Evolutionary conservation across 2,888 invertebrate genomes (phyloP), one percentile per base, ranked within the genome.

Genomic region (Seladonia tumulorum): DNA sequence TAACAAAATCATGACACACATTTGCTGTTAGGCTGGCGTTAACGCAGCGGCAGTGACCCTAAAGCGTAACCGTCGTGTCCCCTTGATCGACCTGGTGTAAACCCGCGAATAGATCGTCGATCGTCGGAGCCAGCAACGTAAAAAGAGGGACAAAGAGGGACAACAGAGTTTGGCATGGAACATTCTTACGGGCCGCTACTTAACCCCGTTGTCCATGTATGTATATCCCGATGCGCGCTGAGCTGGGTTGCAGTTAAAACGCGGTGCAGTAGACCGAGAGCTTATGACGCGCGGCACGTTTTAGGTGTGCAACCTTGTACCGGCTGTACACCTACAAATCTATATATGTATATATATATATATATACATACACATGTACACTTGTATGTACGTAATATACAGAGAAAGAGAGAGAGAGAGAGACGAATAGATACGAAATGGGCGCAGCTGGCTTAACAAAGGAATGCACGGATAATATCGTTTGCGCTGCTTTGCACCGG

Each of bases 361-460:
- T 16, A 39, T 42, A 42, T 16, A 39, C 16, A 73, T 39, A 5
- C 5, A 14, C 25, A 60, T 5, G 25, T 25, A 29, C 16, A 60
- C 2, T 1, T 25, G 5, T 14, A 29, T 63, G 2, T 7, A 29
- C 16, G n/a, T 57, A 57, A n/a, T 57, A n/a, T 12, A n/a, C n/a
- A n/a, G 57, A n/a, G n/a, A 57, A 4, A 57, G 57, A 22, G 53
- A 47, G 47, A 47, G 47, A 47, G 16, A n/a, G n/a, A 57, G n/a
- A n/a, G n/a, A 29, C 29, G 29, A 39, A 47, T 57, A 76, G 57
- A 45, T 42, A 63, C 71, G 76, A 85, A 82, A 88, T 68, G 79
- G 85, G 82, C 79, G 87, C 88, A 88, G 88, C 82, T 88, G 87
- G 85, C 70, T 87, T 82, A 79, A 85, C 88, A 82, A 88, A 88